Base-by-base conservation (phyloP, 2,113 vertebrate genomes). In the Platichthys stellatus region DNA sequence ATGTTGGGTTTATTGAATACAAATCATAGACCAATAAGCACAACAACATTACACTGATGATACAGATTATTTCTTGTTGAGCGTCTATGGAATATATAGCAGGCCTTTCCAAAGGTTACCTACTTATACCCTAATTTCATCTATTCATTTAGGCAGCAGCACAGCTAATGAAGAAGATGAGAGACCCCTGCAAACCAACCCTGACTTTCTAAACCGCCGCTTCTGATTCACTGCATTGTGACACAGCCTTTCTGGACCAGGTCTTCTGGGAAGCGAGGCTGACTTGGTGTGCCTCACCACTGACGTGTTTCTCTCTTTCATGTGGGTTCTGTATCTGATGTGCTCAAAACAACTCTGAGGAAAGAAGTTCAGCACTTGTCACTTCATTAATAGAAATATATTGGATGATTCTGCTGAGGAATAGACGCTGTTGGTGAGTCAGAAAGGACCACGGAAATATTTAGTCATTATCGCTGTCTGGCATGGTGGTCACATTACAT, bases 231-330 rank as follows among this genome's bases (percentile, higher is more conserved):
- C 83, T 56, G 47, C 81, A 87, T 17, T 56, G 74, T 93, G 91
- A 92, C 85, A 72, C 89, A 92, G 89, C 63, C 31, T 71, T 85
- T 88, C 67, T 84, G 69, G 69, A 80, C 74, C 60, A 60, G 61
- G 68, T 82, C 82, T 93, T 92, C 92, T 90, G 89, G 91, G 89
- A 93, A 93, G 72, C 58, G 21, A 63, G 49, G 80, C 68, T 82
- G 84, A 88, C 75, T 63, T 24, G 40, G 13, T 53, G 51, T 70
- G 75, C 78, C 80, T 85, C 62, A 54, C 35, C 63, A 76, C 62
- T 90, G 90, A 90, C 63, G 53, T 17, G 74, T 68, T 72, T 3
- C 18, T 40, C 76, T 73, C 83, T 88, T 89, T 93, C 83, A 92
- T 92, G 91, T 92, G 91, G 91, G 3, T 71, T 87, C 47, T 45